phyloP scores from a whole-genome alignment of 2,113 vertebrate genomes.

The Isichthys henryi region DNA sequence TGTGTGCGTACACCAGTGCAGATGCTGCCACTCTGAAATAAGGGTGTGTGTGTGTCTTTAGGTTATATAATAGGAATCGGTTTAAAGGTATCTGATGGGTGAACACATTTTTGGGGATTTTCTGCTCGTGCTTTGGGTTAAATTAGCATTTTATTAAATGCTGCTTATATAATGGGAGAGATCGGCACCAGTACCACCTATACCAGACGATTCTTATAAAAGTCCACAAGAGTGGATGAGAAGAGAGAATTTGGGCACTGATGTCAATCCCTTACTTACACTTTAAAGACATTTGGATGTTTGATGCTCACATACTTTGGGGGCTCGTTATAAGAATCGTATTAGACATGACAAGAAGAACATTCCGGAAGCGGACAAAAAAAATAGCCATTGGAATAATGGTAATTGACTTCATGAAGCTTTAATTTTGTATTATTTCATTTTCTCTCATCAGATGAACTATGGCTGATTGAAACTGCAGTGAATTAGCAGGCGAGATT shows the following conservation, averaged over 20 bases:
- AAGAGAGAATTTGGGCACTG: neutral
- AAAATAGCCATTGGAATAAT: neutral
- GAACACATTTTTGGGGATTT: neutral
- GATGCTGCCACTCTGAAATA: neutral
- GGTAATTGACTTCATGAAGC: neutral
- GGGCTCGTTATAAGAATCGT: neutral
- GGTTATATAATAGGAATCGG: neutral
- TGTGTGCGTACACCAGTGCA: neutral
- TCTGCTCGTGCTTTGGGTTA: neutral
- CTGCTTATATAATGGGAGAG: neutral
- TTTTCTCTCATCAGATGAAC: neutral
- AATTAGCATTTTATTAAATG: neutral
- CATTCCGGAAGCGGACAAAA: neutral
- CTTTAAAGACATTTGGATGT: neutral
- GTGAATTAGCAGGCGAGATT: neutral
- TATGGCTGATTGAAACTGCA: slow-evolving; percentile 11
- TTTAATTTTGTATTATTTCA: slow-evolving; percentile 9
- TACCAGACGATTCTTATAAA: neutral
- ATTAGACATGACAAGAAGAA: neutral
- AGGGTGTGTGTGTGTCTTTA: neutral
- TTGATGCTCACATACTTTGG: neutral
- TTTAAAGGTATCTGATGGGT: neutral
- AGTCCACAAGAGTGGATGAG: neutral
- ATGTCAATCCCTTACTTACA: neutral
- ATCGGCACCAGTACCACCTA: neutral